Percentiles rank a stretch among this genome's conserved stretches.
These are phyloP conservation scores for Gadus chalcogrammus DNA, from an alignment of 2,113 vertebrate species.

Conservation along the genomic window DNA sequence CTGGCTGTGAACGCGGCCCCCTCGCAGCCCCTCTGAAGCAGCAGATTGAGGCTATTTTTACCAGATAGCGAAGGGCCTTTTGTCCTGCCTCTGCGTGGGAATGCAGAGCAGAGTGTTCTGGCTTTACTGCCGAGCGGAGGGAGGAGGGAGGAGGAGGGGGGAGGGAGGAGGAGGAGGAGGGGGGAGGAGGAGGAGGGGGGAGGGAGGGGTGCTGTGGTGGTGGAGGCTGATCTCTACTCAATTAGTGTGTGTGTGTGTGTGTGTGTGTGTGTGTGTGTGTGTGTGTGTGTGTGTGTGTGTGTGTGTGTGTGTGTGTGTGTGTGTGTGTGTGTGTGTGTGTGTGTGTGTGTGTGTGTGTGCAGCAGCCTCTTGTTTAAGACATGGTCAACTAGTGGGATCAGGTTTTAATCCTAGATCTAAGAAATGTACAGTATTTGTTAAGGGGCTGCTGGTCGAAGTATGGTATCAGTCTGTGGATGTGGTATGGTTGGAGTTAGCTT, in stretches of 20 bases:
- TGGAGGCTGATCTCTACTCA: slow-evolving; percentile 36
- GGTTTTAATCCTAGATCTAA: too few relatives aligned
- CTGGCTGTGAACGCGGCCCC: background rate
- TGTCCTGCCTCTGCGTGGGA: slow-evolving; percentile 26
- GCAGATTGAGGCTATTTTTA: slow-evolving; percentile 44
- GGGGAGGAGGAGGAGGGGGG: slow-evolving; percentile 30
- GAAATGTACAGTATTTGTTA: too few relatives aligned
- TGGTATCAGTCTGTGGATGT: too few relatives aligned
- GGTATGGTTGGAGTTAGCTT: too few relatives aligned
- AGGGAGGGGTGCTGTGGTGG: slow-evolving; percentile 25
- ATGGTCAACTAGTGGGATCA: too few relatives aligned
- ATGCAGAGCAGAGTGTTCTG: slow-evolving; percentile 23
- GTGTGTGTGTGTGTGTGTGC: too few relatives aligned
- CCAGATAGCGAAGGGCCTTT: slow-evolving; percentile 31
- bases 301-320: slow-evolving; percentile 24
- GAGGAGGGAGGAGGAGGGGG: slow-evolving; percentile 30
- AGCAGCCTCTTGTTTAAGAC: too few relatives aligned
- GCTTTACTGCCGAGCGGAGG: background rate
- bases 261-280: slow-evolving; percentile 43
- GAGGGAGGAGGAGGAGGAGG: slow-evolving; percentile 15
- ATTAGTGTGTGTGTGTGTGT: slow-evolving; percentile 5
- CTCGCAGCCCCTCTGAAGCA: slow-evolving; percentile 18
- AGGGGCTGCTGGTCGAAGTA: too few relatives aligned
- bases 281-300: slow-evolving; percentile 39
- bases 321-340: slow-evolving; percentile 27